phyloP scores from a whole-genome alignment of 2,113 vertebrate genomes.

The Burhinus bistriatus region DNA sequence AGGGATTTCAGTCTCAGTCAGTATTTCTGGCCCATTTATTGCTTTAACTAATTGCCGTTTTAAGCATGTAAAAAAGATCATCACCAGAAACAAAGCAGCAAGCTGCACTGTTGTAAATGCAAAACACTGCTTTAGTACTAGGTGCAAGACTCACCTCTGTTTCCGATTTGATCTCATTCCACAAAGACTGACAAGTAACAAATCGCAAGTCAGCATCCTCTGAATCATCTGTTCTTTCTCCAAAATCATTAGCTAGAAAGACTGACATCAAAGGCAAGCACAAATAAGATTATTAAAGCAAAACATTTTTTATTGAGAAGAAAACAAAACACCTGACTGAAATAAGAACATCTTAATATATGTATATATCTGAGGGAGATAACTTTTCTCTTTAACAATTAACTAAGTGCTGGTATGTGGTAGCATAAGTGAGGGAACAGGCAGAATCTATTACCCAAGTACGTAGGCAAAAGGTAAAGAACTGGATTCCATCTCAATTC shows the following conservation, averaged over 20 bases:
- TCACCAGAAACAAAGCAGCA: neutral
- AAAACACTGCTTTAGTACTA: neutral
- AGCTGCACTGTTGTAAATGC: neutral
- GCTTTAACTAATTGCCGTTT: neutral
- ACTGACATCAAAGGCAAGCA: neutral
- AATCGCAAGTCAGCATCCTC: conserved; percentile 77
- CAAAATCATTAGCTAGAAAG: conserved; percentile 78
- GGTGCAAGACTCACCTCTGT: conserved; percentile 79
- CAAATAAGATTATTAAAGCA: neutral
- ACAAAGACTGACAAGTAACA: conserved; percentile 81
- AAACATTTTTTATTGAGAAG: neutral
- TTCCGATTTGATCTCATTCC: conserved; percentile 83
- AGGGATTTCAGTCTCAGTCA: neutral
- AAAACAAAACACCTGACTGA: neutral
- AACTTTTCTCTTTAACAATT: neutral
- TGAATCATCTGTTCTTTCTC: conserved; percentile 43
- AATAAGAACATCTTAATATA: neutral
- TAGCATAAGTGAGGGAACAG: neutral
- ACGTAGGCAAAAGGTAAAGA: neutral
- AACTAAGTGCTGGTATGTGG: neutral
- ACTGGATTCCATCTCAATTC: neutral
- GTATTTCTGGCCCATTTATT: neutral
- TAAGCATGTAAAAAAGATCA: neutral
- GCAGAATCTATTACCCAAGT: neutral
- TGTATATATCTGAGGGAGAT: neutral